Conservation (phyloP, 53 echinoderm and acorn worm species). For the Glandiceps talaboti region DNA sequence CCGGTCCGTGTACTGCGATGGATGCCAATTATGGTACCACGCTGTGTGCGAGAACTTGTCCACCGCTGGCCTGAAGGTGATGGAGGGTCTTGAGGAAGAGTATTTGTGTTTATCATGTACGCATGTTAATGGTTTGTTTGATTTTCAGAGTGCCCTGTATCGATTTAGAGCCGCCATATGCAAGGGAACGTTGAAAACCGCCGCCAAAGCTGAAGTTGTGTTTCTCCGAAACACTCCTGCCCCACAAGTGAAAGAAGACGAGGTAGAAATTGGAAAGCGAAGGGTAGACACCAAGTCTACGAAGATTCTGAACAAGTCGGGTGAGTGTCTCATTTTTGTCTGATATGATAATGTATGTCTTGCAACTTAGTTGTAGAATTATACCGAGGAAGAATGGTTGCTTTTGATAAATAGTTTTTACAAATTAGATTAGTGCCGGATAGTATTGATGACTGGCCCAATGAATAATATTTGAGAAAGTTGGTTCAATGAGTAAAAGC, state of each 20-base stretch:
- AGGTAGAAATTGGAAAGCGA: background rate
- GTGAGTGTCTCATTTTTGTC: too few species aligned
- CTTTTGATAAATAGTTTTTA: too few species aligned
- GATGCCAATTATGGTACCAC: background rate
- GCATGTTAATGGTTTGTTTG: background rate
- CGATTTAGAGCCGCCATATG: background rate
- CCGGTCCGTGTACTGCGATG: background rate
- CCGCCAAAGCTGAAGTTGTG: background rate
- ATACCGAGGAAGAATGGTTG: too few species aligned
- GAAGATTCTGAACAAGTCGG: background rate
- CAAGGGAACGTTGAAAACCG: background rate
- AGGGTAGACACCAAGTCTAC: background rate
- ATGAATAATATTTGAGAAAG: too few species aligned
- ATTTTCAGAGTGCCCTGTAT: background rate
- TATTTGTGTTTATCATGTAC: background rate
- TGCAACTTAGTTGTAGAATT: too few species aligned
- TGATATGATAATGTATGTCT: too few species aligned
- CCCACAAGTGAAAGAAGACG: background rate
- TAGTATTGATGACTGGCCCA: too few species aligned
- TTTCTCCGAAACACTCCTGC: background rate
- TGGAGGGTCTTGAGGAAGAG: background rate
- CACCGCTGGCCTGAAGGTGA: background rate
- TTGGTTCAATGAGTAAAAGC: too few species aligned
- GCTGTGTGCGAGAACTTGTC: background rate
- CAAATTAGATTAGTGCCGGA: too few species aligned